Conservation (phyloP, 2,797 vertebrate species). For the Glossophaga mutica region DNA sequence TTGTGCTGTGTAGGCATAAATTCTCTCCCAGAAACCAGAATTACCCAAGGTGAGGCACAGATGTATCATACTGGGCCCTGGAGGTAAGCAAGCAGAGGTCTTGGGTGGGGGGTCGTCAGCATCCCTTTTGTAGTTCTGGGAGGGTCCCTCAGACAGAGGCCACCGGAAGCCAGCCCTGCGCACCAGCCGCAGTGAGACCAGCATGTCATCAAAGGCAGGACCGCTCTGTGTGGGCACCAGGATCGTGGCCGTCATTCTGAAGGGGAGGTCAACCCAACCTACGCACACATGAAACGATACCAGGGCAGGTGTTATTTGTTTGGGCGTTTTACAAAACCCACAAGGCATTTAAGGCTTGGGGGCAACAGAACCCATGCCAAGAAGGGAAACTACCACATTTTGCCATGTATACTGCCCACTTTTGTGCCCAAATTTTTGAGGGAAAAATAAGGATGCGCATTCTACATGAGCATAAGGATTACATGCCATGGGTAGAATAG, state of each 20-base stretch:
- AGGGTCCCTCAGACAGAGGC: background rate
- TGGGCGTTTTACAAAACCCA: background rate
- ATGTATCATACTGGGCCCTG: background rate
- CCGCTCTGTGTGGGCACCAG: background rate
- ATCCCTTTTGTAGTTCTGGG: background rate
- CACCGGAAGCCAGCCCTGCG: background rate
- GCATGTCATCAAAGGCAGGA: rapidly evolving
- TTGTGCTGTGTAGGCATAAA: background rate
- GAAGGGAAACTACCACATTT: background rate
- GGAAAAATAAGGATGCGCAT: too few relatives aligned
- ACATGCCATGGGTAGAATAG: too few relatives aligned
- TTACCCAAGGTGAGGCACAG: background rate
- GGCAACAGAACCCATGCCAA: background rate
- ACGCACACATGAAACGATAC: rapidly evolving
- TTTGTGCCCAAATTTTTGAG: too few relatives aligned
- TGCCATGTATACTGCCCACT: too few relatives aligned
- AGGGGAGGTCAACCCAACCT: too few relatives aligned
- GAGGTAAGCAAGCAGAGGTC: background rate
- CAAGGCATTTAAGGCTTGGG: background rate
- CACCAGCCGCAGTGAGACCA: rapidly evolving
- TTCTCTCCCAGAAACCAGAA: background rate
- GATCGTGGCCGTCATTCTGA: rapidly evolving
- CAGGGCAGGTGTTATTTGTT: background rate
- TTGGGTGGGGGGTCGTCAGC: rapidly evolving
- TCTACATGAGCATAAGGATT: too few relatives aligned